Conservation (phyloP, 1,140 invertebrate genomes). For the Kradibia gibbosae region DNA sequence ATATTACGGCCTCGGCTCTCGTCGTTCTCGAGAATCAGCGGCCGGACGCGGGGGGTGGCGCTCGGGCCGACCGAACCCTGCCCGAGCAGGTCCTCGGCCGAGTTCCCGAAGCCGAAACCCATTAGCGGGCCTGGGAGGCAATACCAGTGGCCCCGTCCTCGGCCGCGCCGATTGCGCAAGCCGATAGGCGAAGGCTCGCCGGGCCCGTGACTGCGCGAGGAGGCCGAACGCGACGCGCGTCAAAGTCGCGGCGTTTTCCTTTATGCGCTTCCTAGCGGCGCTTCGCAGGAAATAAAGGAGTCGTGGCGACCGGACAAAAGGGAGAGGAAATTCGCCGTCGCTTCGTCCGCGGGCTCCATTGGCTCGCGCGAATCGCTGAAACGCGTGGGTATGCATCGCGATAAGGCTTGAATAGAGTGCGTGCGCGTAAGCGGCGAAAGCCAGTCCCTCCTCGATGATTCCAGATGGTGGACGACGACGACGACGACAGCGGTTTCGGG, state of each 20-base stretch:
- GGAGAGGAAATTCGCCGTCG: conserved; percentile 4
- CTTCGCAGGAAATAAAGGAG: not conserved
- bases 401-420: not conserved
- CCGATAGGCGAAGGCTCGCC: not conserved
- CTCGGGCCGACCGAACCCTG: not conserved
- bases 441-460: not conserved
- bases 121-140: not conserved
- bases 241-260: conserved; percentile 27
- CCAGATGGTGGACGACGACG: not conserved
- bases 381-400: conserved; percentile 10
- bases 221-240: conserved; percentile 20
- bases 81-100: not conserved
- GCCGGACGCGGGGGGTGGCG: not conserved
- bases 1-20: not conserved
- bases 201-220: not conserved
- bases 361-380: conserved; percentile 7
- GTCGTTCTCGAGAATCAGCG: not conserved
- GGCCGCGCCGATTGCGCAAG: conserved; percentile 16
- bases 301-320: not conserved
- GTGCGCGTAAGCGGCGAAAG: not conserved
- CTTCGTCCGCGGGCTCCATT: not conserved
- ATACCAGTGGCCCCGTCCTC: not conserved
- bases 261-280: not conserved
- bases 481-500: not conserved
- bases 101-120: too few species aligned